Evolutionary conservation across 1,140 invertebrate genomes (phyloP).

Genomic region (Bombus sibiricus): DNA sequence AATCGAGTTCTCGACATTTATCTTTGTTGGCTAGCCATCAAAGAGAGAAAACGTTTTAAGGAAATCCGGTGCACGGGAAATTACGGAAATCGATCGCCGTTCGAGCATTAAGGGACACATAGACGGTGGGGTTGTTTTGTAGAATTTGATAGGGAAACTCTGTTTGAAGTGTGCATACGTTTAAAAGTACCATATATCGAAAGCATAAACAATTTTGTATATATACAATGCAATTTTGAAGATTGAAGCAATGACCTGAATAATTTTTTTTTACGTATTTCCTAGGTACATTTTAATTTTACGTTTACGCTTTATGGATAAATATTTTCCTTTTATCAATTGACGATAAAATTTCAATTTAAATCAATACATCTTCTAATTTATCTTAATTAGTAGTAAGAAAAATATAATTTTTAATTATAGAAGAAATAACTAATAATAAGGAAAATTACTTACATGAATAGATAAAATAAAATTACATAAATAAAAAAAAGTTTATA

Average conservation of each 20-base stretch:
- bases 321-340: neutral
- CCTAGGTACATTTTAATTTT: neutral
- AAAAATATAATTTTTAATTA: neutral
- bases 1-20: conserved; percentile 29
- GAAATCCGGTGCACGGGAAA: conserved; percentile 38
- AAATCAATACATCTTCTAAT: neutral
- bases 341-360: neutral
- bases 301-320: neutral
- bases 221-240: neutral
- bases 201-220: neutral
- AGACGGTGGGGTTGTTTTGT: conserved; percentile 11
- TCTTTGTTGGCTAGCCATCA: conserved; percentile 33
- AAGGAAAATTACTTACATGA: neutral
- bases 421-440: neutral
- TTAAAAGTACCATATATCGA: neutral
- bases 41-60: conserved; percentile 33
- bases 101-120: conserved; percentile 12
- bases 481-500: too few species aligned
- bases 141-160: neutral
- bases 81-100: conserved; percentile 37
- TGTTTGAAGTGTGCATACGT: neutral
- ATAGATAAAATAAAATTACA: neutral
- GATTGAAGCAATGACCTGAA: neutral
- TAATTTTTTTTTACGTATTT: neutral
- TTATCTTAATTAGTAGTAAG: neutral